phyloP scores from a whole-genome alignment of 2,888 invertebrate genomes.

The Pharmacophagus antenor region DNA sequence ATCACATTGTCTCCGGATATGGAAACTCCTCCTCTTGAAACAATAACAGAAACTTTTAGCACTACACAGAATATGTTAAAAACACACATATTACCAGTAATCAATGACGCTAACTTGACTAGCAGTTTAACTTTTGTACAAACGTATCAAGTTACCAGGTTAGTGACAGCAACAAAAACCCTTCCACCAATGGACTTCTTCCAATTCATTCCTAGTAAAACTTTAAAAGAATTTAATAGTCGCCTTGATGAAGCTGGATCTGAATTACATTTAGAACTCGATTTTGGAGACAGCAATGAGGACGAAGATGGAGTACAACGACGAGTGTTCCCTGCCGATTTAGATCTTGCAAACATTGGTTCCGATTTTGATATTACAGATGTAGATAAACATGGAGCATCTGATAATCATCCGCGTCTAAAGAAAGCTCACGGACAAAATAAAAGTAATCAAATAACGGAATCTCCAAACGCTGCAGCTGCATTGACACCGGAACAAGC shows the following conservation, averaged over 20 bases:
- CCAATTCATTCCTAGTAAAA: slow-evolving; percentile 92
- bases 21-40: slow-evolving; percentile 93
- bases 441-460: slow-evolving; percentile 74
- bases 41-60: slow-evolving; percentile 94
- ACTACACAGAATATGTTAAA: slow-evolving; percentile 93
- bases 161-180: slow-evolving; percentile 95
- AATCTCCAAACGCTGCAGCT: slow-evolving; percentile 72
- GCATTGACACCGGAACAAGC: slow-evolving; percentile 85
- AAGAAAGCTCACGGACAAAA: slow-evolving; percentile 74
- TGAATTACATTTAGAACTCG: slow-evolving; percentile 91
- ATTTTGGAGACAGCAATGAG: slow-evolving; percentile 90
- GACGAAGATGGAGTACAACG: slow-evolving; percentile 75
- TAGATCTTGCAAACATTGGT: slow-evolving; percentile 87
- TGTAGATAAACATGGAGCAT: slow-evolving; percentile 83
- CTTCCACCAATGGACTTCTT: slow-evolving; percentile 92
- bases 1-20: slow-evolving; percentile 87
- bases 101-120: slow-evolving; percentile 87
- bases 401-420: slow-evolving; percentile 77
- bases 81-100: slow-evolving; percentile 92
- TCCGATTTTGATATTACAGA: slow-evolving; percentile 86
- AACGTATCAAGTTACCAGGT: slow-evolving; percentile 91
- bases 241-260: slow-evolving; percentile 94
- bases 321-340: slow-evolving; percentile 82
- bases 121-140: slow-evolving; percentile 91
- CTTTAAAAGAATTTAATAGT: slow-evolving; percentile 93